Conservation (phyloP, 2,797 vertebrate genomes). For the Lagorchestes hirsutus region DNA sequence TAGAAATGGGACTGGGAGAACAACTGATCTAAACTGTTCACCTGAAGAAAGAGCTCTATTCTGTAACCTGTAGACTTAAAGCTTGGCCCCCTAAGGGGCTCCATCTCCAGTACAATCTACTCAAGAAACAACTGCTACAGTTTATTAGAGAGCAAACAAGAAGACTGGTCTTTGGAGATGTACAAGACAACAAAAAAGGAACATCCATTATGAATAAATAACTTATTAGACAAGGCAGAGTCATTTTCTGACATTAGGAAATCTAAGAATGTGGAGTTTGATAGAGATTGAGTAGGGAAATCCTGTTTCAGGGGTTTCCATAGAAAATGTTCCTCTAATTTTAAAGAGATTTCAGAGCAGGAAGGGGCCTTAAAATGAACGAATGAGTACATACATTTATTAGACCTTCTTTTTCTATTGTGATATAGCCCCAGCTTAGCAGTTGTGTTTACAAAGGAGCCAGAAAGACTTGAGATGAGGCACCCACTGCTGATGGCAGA, state of each 20-base stretch:
- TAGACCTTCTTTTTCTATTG: not conserved
- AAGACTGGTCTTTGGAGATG: not conserved
- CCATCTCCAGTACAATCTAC: not conserved
- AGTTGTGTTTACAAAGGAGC: not conserved
- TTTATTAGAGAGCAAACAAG: conserved; percentile 22
- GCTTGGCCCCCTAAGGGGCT: not conserved
- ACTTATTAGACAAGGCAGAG: not conserved
- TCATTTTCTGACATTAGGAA: not conserved
- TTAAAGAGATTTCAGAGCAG: not conserved
- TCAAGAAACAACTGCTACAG: not conserved
- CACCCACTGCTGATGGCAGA: not conserved
- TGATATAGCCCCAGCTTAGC: not conserved
- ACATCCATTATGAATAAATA: not conserved
- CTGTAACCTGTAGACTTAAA: not conserved
- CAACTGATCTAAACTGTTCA: not conserved
- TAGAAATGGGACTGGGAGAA: conserved; percentile 11
- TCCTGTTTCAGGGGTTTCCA: conserved; percentile 1
- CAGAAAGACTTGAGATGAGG: not conserved
- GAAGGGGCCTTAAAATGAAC: not conserved
- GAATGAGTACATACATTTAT: not conserved
- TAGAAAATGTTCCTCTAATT: not conserved
- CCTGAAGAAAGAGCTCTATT: not conserved
- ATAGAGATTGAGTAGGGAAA: conserved; percentile 17
- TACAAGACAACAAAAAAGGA: not conserved
- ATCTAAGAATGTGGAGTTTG: conserved; percentile 13